A percentile compares a stretch with the other conserved stretches of the same genome.
Evolutionary conservation across 1,140 invertebrate species (phyloP).

Genomic region (Asobara japonica): DNA sequence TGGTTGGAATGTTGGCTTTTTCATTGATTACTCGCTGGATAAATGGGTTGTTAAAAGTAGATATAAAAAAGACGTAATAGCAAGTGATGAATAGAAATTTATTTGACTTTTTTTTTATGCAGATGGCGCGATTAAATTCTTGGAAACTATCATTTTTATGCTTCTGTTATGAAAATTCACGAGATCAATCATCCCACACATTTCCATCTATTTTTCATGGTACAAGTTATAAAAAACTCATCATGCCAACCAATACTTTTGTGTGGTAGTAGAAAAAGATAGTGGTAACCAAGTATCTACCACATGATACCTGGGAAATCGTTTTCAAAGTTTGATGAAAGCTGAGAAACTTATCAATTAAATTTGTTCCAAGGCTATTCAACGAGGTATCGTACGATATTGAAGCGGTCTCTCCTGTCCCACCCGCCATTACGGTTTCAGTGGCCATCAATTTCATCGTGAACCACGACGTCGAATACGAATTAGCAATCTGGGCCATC

Average conservation of each 20-base stretch:
- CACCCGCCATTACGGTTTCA: slow-evolving; percentile 27
- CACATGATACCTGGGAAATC: neutral
- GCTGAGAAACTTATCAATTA: slow-evolving; percentile 10
- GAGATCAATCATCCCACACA: too few relatives aligned
- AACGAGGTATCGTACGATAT: slow-evolving; percentile 10
- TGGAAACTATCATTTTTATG: neutral
- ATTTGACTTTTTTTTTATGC: neutral
- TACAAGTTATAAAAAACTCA: neutral
- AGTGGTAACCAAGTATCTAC: neutral
- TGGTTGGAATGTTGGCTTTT: neutral
- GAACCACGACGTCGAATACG: slow-evolving; percentile 32
- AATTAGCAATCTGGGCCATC: slow-evolving; percentile 34
- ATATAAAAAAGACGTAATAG: neutral
- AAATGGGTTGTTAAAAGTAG: neutral
- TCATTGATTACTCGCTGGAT: neutral
- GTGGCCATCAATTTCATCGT: slow-evolving; percentile 32
- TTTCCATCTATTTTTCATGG: neutral
- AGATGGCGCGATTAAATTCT: neutral
- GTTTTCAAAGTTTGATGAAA: slow-evolving; percentile 1
- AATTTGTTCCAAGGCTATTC: slow-evolving; percentile 6
- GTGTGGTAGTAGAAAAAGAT: too few relatives aligned
- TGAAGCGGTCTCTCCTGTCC: slow-evolving; percentile 7
- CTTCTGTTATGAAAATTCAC: too few relatives aligned
- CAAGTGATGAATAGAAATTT: neutral
- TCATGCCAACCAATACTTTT: neutral